These are phyloP conservation scores for Acanthosepion pharaonis DNA, from an alignment of 2,888 invertebrate genomes.

Conservation along the genomic window DNA sequence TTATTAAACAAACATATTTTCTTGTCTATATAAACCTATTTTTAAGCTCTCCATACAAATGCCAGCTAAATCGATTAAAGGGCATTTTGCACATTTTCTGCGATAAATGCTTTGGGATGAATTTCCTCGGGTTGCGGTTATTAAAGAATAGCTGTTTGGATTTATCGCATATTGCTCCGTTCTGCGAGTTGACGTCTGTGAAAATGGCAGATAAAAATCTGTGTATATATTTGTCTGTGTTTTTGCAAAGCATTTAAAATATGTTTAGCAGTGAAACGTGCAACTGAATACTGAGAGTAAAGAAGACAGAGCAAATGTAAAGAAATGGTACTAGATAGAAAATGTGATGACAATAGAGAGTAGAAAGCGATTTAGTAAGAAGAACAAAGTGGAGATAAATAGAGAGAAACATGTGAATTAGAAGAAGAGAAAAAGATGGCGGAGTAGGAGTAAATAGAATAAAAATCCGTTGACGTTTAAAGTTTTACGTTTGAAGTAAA, in stretches of 20 bases:
- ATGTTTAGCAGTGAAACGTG: neutral
- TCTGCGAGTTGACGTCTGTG: neutral
- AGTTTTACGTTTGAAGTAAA: too few relatives aligned
- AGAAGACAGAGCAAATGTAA: too few relatives aligned
- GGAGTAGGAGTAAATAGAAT: neutral
- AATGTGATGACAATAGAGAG: too few relatives aligned
- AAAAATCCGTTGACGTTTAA: too few relatives aligned
- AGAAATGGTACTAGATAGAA: too few relatives aligned
- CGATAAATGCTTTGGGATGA: neutral
- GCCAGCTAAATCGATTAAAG: neutral
- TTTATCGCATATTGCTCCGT: neutral
- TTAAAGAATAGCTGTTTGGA: neutral
- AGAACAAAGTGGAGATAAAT: neutral
- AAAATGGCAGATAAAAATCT: neutral
- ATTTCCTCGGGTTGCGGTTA: neutral
- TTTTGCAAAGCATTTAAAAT: neutral
- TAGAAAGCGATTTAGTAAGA: too few relatives aligned
- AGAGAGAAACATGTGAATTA: neutral
- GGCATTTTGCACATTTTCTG: neutral
- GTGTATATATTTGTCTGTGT: neutral
- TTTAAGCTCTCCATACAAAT: neutral
- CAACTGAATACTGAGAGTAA: too few relatives aligned
- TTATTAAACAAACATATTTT: neutral
- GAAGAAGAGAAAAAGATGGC: neutral
- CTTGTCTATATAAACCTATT: neutral